Evolutionary conservation across 2,797 vertebrate species (phyloP), one percentile per base, ranked within the genome.

Genomic region (Leuciscus waleckii): DNA sequence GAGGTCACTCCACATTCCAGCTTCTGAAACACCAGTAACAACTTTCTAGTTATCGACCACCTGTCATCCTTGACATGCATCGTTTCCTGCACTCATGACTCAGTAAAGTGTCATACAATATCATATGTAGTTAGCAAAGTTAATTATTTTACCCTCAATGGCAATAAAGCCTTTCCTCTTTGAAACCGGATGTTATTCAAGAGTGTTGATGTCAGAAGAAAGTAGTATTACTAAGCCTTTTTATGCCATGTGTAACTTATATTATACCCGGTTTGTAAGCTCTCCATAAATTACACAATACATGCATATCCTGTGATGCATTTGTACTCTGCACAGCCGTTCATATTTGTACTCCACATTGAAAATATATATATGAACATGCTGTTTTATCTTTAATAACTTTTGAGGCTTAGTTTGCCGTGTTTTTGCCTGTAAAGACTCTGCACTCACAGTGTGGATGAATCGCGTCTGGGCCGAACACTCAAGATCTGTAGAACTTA

Each of bases 1-100:
- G 43, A 35, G 69, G 77, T 69, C 79, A 71, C 81, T 68, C 26
- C 75, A 63, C 49, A 73, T 58, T 37, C 71, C 49, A 32, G 29
- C 21, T 85, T 82, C 46, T 87, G n/a, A 56, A 69, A 39, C 63
- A 26, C 35, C 70, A 82, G 17, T 61, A 43, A 76, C n/a, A 35
- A 17, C 37, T 69, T 68, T 79, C 10, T 39, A 7, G 19, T 84
- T 63, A 32, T 29, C 14, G 19, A 76, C 73, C 49, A 56, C 19
- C 32, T 37, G 35, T 37, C 39, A 77, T 32, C 19, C 16, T 39
- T 67, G 21, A 68, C 61, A 26, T 37, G 35, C 70, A 29, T 77
- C 6, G 4, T 73, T 81, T 76, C 54, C 6, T 63, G 7, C 37
- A 67, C n/a, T 69, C 46, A 16, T 80, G 69, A 49, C 21, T 7